phyloP scores from a whole-genome alignment of 1,140 invertebrate species.

The Eueides isabella region DNA sequence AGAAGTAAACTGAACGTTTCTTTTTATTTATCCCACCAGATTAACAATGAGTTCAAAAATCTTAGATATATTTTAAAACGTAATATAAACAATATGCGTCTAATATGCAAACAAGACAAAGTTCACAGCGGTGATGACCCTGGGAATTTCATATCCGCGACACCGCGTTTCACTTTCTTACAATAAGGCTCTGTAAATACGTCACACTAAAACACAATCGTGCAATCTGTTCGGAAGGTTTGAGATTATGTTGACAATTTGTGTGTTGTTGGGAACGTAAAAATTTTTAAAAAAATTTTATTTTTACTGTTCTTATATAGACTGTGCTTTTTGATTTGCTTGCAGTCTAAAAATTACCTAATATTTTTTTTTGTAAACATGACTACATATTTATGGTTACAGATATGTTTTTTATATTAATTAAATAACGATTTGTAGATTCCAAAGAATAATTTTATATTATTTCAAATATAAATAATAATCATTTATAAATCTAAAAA shows the following conservation, averaged over 20 bases:
- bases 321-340: too few relatives aligned
- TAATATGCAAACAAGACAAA: slow-evolving; percentile 33
- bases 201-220: neutral
- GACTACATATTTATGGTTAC: too few relatives aligned
- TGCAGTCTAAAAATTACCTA: too few relatives aligned
- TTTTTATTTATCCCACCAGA: too few relatives aligned
- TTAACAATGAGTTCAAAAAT: too few relatives aligned
- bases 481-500: too few relatives aligned
- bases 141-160: slow-evolving; percentile 47
- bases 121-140: slow-evolving; percentile 37
- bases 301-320: neutral
- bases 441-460: too few relatives aligned
- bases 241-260: neutral
- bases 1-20: too few relatives aligned
- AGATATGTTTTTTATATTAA: too few relatives aligned
- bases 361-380: too few relatives aligned
- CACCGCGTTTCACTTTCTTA: slow-evolving; percentile 56
- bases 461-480: too few relatives aligned
- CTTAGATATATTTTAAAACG: slow-evolving; percentile 13
- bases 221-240: neutral
- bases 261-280: neutral
- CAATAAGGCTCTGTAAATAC: slow-evolving; percentile 39
- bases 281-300: neutral
- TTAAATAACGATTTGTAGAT: too few relatives aligned
- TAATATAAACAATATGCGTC: slow-evolving; percentile 13